A percentile compares a stretch with the other conserved stretches of the same genome.
These are phyloP conservation scores for Unio pictorum DNA, from an alignment of 2,888 invertebrate genomes.

Conservation along the genomic window DNA sequence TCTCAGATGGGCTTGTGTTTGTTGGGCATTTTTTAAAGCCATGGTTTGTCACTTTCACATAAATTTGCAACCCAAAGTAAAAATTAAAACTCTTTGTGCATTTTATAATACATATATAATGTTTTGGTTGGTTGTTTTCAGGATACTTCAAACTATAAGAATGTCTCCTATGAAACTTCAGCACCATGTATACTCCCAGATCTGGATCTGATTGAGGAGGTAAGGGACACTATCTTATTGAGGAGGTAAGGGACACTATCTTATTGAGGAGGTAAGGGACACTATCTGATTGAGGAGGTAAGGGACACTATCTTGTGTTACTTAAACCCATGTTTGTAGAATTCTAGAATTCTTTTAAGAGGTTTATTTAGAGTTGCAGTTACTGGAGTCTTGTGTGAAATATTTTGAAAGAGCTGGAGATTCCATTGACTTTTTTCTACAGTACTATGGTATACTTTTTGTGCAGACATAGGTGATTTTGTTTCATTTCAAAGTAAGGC, in stretches of 20 bases:
- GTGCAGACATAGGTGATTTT: no score
- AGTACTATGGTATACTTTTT: no score
- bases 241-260: background rate
- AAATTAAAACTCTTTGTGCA: no score
- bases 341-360: background rate
- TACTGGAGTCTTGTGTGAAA: no score
- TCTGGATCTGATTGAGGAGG: constrained; percentile 81
- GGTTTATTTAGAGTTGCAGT: no score
- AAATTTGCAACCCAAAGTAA: no score
- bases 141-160: constrained; percentile 51
- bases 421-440: no score
- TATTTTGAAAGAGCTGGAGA: no score
- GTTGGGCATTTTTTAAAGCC: no score
- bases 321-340: background rate
- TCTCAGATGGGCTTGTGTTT: no score
- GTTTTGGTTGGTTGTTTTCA: constrained; percentile 16
- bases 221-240: constrained; percentile 66
- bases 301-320: constrained; percentile 2
- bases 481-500: no score
- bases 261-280: constrained; percentile 78
- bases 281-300: constrained; percentile 80
- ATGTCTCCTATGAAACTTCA: constrained; percentile 74
- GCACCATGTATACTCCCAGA: constrained; percentile 92
- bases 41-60: no score
- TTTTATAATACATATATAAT: background rate